These are phyloP conservation scores for cattle (Bos taurus) DNA, from an alignment of 2,113 vertebrate species.

Conservation along the genomic window DNA sequence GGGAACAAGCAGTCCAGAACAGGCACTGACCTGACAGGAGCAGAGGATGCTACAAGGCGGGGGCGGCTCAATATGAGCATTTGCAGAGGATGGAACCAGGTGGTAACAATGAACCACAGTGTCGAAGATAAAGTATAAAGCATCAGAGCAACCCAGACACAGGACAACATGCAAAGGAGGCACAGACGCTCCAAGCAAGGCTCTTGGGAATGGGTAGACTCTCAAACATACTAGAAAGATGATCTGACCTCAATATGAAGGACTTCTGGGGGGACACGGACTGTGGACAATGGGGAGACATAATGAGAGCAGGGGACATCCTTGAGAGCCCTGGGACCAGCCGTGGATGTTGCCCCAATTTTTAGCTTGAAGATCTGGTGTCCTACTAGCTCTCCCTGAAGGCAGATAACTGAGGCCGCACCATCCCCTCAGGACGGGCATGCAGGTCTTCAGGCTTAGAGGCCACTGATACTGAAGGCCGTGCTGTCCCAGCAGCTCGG, in stretches of 20 bases:
- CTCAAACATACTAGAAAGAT: background rate
- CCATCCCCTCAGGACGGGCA: background rate
- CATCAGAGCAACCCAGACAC: too few species aligned
- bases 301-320: background rate
- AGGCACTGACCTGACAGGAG: background rate
- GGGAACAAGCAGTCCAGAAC: background rate
- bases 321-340: background rate
- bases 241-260: background rate
- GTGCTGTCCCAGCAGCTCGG: background rate
- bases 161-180: background rate
- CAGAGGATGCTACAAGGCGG: background rate
- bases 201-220: background rate
- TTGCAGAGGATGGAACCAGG: background rate
- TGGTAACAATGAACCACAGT: background rate
- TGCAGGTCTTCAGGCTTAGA: background rate
- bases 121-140: background rate
- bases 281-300: background rate
- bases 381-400: background rate
- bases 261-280: background rate
- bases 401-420: background rate
- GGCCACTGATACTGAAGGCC: background rate
- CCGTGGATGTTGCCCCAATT: background rate
- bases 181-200: background rate
- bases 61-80: background rate
- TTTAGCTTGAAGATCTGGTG: background rate